Evolutionary conservation across 2,888 invertebrate species (phyloP), one percentile per base, ranked within the genome.

Genomic region (Lepidochitona cinerea): DNA sequence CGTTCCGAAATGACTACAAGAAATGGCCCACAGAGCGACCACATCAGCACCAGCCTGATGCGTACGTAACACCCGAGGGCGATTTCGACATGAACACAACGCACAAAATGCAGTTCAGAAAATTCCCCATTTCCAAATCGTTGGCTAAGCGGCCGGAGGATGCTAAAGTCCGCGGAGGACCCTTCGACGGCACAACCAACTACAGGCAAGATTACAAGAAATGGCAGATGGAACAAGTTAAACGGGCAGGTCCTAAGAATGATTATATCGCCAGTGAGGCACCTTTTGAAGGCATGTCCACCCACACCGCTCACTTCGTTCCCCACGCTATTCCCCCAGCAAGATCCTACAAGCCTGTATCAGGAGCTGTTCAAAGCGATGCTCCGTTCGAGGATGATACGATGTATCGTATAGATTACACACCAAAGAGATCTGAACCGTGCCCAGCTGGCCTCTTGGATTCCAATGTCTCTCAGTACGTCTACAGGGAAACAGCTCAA

Each of bases 201-300:
- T 89, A 89, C 79, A 79, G 74, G n/a, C 70, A 78, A 9, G 89
- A 89, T 75, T 89, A 78, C 83, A 79, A 76, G 59, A 82, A 85
- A 73, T 88, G 87, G 87, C 81, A 83, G 23, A 79, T 81, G 68
- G 82, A 80, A 12, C 78, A 82, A 23, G 79, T 84, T 72, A 81
- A 83, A 2, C 72, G 80, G 66, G 76, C 82, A 6, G 80, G 75
- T 18, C 79, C 78, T 71, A 81, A 80, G 68, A 77, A 83, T 0
- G 87, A 83, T n/a, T 91, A 90, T 76, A 75, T 81, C 33, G 86
- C 89, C 33, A 88, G 85, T 36, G 79, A 76, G 14, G 88, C 85
- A n/a, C 89, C 89, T 64, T 91, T 91, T 79, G 88, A 90, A 72
- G 90, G 90, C 37, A 78, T 79, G 37, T 82, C 89, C 18, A 90